Conservation (phyloP, 2,888 invertebrate genomes). For the Campoplex nolae region DNA sequence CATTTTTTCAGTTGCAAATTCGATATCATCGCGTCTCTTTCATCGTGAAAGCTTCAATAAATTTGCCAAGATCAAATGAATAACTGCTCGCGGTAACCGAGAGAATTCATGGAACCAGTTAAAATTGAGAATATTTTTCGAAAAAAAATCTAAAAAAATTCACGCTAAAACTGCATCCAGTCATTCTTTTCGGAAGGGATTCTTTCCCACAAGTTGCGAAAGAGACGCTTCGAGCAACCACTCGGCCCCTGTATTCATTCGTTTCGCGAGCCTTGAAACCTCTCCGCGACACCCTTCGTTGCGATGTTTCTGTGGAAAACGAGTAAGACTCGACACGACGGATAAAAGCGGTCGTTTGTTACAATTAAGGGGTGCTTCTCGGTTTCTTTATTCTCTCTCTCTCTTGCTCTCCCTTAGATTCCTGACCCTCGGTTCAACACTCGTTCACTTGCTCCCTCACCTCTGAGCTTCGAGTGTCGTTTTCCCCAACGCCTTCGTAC, state of each 20-base stretch:
- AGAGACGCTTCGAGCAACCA: constrained; percentile 42
- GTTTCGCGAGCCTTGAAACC: constrained; percentile 30
- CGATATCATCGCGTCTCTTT: neutral
- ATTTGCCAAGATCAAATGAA: neutral
- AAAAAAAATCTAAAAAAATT: neutral
- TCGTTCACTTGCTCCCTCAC: constrained; percentile 50
- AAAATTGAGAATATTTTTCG: neutral
- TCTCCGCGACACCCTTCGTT: constrained; percentile 32
- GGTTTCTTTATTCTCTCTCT: constrained; percentile 57
- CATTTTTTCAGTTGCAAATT: neutral
- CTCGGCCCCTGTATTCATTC: constrained; percentile 48
- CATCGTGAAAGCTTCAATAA: neutral
- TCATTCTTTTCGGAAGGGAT: neutral
- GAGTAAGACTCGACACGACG: constrained; percentile 47
- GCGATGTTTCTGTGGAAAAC: constrained; percentile 41
- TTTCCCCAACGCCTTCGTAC: constrained; percentile 43
- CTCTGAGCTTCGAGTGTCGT: constrained; percentile 37
- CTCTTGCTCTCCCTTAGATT: constrained; percentile 24
- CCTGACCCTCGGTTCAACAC: constrained; percentile 43
- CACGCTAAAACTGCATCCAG: neutral
- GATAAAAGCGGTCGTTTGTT: constrained; percentile 78
- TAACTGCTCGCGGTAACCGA: neutral
- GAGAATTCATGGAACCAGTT: neutral
- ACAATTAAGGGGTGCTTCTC: constrained; percentile 76
- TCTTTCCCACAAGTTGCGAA: constrained; percentile 1